Evolutionary conservation across 1,140 invertebrate species (phyloP), one percentile per base, ranked within the genome.

Genomic region (Hetaerina americana): DNA sequence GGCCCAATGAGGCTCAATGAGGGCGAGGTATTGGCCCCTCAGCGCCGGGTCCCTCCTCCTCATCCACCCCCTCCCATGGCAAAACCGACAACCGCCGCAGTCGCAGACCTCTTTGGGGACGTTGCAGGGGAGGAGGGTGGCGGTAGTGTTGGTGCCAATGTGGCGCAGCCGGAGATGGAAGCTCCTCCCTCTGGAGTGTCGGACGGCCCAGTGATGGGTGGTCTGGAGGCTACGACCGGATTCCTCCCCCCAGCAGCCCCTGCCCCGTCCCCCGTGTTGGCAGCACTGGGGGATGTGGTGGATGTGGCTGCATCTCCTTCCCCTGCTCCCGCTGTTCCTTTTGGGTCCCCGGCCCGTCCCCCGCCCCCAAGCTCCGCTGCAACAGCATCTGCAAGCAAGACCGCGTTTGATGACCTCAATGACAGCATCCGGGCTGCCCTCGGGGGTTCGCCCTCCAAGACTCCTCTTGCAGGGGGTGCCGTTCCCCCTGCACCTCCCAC

Each of bases 361-460:
- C n/a, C n/a, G n/a, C 40, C 40, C 15, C 40, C 40, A 12, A 10
- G n/a, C 12, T 25, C 67, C 25, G 24, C 70, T n/a, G 70, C 69
- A 25, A 80, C 80, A 73, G 76, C 84, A 75, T 82, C 85, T 83
- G 86, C 84, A 85, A 90, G 87, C 85, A 85, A 89, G 76, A 88
- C 85, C 76, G 88, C 88, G 25, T 86, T 90, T 77, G 88, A 90
- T 75, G 88, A 90, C 77, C 81, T 90, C 49, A 88, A 90, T 77
- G 87, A 89, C 77, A 87, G 85, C 73, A 89, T 90, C 78, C 81
- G 86, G 22, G 86, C 87, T 83, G 87, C 87, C 68, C 82, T 89
- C 76, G 87, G 87, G 71, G 85, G 85, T 57, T 87, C 87, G 73
- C 87, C 87, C 15, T 85, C 86, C 28, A 81, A 81, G 5, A 76